Conservation (phyloP, 2,888 invertebrate genomes). For the Troides helena region DNA sequence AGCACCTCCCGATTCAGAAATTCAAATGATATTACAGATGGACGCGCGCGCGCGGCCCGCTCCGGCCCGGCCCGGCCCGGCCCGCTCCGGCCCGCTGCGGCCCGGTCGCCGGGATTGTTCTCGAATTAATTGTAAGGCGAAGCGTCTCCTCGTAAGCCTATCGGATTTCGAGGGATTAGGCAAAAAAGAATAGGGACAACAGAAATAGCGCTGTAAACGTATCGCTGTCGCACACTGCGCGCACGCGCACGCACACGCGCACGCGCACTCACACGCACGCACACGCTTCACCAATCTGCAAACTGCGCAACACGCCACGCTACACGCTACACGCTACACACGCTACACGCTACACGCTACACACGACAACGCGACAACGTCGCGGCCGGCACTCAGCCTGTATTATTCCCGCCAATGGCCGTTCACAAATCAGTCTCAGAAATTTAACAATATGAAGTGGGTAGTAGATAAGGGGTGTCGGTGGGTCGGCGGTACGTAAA, state of each 20-base stretch:
- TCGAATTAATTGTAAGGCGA: conserved; percentile 25
- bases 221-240: conserved; percentile 29
- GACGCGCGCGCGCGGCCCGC: conserved; percentile 11
- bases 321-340: too few species aligned
- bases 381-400: conserved; percentile 36
- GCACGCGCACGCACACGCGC: neutral
- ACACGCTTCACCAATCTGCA: conserved; percentile 46
- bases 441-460: conserved; percentile 45
- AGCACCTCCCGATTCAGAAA: neutral
- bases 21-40: conserved; percentile 11
- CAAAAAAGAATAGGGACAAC: conserved; percentile 36
- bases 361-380: conserved; percentile 37
- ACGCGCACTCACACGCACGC: too few species aligned
- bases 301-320: conserved; percentile 30
- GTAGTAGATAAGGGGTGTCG: conserved; percentile 46
- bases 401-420: conserved; percentile 35
- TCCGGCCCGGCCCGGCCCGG: too few species aligned
- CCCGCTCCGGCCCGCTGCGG: neutral
- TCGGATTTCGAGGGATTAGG: conserved; percentile 34
- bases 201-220: conserved; percentile 38
- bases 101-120: conserved; percentile 17
- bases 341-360: too few species aligned
- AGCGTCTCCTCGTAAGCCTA: conserved; percentile 22
- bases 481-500: conserved; percentile 53
- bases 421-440: conserved; percentile 39